Conservation (phyloP, 2,888 invertebrate species). For the Lissonota sp. region DNA sequence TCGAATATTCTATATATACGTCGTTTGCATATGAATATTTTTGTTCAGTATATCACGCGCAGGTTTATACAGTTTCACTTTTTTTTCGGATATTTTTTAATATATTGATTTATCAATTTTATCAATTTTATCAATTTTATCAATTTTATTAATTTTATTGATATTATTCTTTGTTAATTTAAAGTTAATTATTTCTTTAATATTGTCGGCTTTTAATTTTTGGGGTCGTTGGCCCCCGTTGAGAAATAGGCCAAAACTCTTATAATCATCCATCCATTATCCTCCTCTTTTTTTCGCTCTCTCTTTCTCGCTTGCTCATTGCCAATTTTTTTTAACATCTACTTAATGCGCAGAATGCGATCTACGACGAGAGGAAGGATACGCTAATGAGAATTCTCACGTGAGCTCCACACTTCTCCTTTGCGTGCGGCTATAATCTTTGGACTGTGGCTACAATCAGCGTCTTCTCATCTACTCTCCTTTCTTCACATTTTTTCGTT, state of each 20-base stretch:
- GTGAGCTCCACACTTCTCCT: slow-evolving; percentile 18
- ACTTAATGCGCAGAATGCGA: slow-evolving; percentile 29
- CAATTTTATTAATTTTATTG: too few relatives aligned
- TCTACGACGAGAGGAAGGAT: slow-evolving; percentile 34
- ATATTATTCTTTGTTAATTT: too few relatives aligned
- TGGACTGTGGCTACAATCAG: slow-evolving; percentile 50
- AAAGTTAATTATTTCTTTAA: too few relatives aligned
- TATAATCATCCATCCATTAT: slow-evolving; percentile 21
- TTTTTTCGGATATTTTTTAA: too few relatives aligned
- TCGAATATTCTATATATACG: slow-evolving; percentile 9
- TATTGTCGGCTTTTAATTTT: too few relatives aligned
- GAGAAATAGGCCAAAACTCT: not conserved
- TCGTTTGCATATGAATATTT: too few relatives aligned
- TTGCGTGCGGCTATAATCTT: slow-evolving; percentile 46
- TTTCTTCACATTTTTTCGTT: slow-evolving; percentile 26
- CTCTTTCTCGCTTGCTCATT: not conserved
- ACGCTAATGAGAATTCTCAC: slow-evolving; percentile 48
- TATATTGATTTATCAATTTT: too few relatives aligned
- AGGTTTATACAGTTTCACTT: too few relatives aligned
- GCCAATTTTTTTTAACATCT: slow-evolving; percentile 21
- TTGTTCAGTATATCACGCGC: too few relatives aligned
- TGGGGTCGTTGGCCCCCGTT: too few relatives aligned
- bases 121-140: too few relatives aligned
- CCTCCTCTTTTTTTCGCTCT: slow-evolving; percentile 18
- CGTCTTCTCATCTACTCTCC: slow-evolving; percentile 44